A percentile compares a stretch with the other conserved stretches of the same genome.
Evolutionary conservation across 2,113 vertebrate species (phyloP).

Genomic region (Chunga burmeisteri): DNA sequence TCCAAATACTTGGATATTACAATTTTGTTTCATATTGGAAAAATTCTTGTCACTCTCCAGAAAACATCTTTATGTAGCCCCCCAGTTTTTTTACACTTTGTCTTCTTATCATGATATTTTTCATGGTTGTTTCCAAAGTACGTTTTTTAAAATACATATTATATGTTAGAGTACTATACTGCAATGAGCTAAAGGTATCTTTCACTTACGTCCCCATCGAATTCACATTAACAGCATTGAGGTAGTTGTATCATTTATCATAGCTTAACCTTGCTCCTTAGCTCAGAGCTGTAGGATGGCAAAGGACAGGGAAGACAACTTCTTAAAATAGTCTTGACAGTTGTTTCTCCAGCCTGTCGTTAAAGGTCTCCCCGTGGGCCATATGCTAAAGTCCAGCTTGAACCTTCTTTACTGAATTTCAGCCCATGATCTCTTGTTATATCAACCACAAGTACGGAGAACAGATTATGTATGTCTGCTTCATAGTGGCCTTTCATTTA

Average conservation of each 20-base stretch:
- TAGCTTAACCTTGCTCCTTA: not conserved
- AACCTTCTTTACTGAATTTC: not conserved
- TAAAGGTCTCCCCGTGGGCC: not conserved
- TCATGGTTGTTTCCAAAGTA: not conserved
- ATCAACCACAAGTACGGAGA: not conserved
- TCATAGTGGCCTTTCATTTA: not conserved
- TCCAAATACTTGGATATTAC: not conserved
- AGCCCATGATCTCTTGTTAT: not conserved
- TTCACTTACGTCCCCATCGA: not conserved
- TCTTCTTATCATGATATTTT: not conserved
- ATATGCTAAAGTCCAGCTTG: not conserved
- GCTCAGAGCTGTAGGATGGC: not conserved
- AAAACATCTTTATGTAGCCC: not conserved
- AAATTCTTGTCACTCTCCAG: not conserved
- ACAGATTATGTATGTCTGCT: not conserved
- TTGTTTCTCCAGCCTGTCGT: not conserved
- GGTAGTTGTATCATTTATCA: not conserved
- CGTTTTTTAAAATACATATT: accelerated
- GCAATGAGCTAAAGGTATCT: not conserved
- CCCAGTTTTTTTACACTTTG: not conserved
- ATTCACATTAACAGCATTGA: not conserved
- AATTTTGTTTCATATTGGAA: not conserved
- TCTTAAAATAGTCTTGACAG: not conserved
- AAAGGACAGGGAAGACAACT: not conserved
- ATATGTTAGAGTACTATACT: not conserved